phyloP scores from a whole-genome alignment of 2,888 invertebrate species.

The Lamellibrachia columna region DNA sequence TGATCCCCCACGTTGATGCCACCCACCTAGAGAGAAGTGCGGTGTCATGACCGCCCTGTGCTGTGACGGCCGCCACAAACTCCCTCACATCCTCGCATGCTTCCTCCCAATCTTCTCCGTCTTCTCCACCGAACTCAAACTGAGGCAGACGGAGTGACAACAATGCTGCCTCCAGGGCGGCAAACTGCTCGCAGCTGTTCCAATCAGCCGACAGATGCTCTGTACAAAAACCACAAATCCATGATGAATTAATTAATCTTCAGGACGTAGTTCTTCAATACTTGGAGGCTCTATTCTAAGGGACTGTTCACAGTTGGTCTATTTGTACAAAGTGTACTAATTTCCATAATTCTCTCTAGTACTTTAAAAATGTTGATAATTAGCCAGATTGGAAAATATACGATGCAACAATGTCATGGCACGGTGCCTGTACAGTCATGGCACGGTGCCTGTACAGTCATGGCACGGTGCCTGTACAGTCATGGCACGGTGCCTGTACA shows the following conservation, averaged over 20 bases:
- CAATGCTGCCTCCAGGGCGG: constrained; percentile 44
- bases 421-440: no score
- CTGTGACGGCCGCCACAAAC: constrained; percentile 40
- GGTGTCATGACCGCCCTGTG: neutral
- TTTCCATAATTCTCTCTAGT: no score
- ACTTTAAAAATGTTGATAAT: no score
- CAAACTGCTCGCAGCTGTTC: constrained; percentile 51
- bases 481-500: no score
- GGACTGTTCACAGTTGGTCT: no score
- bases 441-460: no score
- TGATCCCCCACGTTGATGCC: neutral
- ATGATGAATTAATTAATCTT: neutral
- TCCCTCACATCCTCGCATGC: constrained; percentile 51
- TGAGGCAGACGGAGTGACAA: constrained; percentile 48
- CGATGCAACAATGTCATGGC: no score
- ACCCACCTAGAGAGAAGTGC: neutral
- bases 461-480: no score
- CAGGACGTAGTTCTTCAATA: neutral
- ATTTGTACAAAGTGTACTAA: no score
- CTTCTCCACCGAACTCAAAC: constrained; percentile 42
- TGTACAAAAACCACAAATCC: constrained; percentile 28
- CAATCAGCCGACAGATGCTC: constrained; percentile 48
- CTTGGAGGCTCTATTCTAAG: no score
- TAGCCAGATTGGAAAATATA: no score
- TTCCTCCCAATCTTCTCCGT: constrained; percentile 46